Evolutionary conservation across 2,797 vertebrate species (phyloP).

Genomic region (Xiphophorus birchmanni): DNA sequence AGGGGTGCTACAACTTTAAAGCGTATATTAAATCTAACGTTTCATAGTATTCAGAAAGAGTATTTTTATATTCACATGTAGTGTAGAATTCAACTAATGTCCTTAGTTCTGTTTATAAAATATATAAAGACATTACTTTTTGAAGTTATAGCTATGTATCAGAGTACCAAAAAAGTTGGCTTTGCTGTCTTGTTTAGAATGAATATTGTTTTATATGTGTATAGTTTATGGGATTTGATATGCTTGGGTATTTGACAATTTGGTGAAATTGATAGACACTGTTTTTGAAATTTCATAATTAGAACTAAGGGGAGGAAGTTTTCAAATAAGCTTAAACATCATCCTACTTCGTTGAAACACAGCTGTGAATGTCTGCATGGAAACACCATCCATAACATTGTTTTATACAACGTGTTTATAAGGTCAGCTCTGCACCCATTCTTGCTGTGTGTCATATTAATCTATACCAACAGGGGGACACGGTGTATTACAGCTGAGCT

Average conservation of each 20-base stretch:
- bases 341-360: background rate
- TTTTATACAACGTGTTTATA: constrained; percentile 7
- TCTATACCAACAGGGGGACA: constrained; percentile 50
- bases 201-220: background rate
- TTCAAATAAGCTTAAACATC: background rate
- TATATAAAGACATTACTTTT: background rate
- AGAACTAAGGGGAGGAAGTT: background rate
- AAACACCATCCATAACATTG: constrained; percentile 6
- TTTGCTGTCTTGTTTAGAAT: background rate
- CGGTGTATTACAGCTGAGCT: constrained; percentile 26
- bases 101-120: background rate
- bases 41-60: background rate
- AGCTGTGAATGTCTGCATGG: background rate
- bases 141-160: background rate
- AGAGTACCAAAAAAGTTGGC: background rate
- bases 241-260: background rate
- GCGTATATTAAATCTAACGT: background rate
- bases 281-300: background rate
- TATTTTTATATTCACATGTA: background rate
- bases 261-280: background rate
- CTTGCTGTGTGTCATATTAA: constrained; percentile 15
- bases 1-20: background rate
- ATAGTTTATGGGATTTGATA: background rate
- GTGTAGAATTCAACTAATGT: background rate
- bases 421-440: constrained; percentile 27